These are phyloP conservation scores for Tinea semifulvella DNA, from an alignment of 2,888 invertebrate species.

Conservation along the genomic window DNA sequence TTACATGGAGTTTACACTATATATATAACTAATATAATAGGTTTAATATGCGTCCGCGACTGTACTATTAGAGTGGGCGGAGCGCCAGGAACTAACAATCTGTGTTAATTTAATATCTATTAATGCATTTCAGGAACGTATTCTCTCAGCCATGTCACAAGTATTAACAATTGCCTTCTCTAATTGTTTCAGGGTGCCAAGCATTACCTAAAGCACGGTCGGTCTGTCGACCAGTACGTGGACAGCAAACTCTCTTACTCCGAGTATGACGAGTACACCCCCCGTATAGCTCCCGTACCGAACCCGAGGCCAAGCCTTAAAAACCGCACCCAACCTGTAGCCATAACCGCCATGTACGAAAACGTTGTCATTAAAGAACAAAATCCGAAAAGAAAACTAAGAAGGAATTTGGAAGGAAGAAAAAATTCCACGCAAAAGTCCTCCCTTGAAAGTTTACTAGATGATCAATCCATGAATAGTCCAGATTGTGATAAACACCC, in stretches of 20 bases:
- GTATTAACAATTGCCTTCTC: too few relatives aligned
- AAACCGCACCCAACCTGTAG: constrained; percentile 71
- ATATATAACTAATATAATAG: too few relatives aligned
- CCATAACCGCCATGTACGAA: constrained; percentile 77
- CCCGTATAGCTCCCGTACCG: constrained; percentile 50
- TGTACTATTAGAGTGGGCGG: too few relatives aligned
- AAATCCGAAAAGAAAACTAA: constrained; percentile 75
- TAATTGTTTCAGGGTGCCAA: constrained; percentile 59
- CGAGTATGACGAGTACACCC: constrained; percentile 63
- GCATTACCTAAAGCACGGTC: constrained; percentile 72
- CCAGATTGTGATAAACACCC: constrained; percentile 55
- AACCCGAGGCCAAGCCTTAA: constrained; percentile 53
- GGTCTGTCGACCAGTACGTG: constrained; percentile 81
- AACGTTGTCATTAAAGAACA: constrained; percentile 76
- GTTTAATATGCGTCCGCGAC: too few relatives aligned
- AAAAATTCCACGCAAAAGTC: constrained; percentile 63
- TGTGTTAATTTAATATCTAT: too few relatives aligned
- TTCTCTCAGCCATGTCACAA: too few relatives aligned
- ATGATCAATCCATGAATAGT: constrained; percentile 64
- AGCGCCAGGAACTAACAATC: too few relatives aligned
- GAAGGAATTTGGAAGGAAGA: constrained; percentile 62
- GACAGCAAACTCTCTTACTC: constrained; percentile 68
- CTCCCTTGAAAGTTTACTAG: constrained; percentile 69
- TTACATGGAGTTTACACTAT: too few relatives aligned
- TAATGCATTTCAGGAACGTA: too few relatives aligned